Evolutionary conservation across 2,113 vertebrate species (phyloP).

Genomic region (Tenebrosternarchus preto): DNA sequence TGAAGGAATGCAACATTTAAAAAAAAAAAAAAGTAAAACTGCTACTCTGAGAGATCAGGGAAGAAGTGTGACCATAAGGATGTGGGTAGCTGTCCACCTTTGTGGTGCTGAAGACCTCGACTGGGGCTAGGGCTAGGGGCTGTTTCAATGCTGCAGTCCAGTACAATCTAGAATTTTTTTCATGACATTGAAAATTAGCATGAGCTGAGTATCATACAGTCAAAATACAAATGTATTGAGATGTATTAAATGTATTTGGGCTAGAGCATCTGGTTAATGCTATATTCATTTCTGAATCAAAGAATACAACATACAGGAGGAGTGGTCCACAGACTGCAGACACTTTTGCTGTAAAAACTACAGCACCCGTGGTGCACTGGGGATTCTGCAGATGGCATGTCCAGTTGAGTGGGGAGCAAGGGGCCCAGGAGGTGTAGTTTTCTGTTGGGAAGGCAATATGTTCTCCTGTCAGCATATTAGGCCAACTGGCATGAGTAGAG

Average conservation of each 20-base stretch:
- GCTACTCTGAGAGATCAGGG: slow-evolving; percentile 3
- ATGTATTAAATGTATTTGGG: not conserved
- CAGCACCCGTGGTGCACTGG: slow-evolving; percentile 35
- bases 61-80: slow-evolving; percentile 7
- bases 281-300: not conserved
- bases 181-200: too few relatives aligned
- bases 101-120: slow-evolving; percentile 42
- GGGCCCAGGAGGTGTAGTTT: slow-evolving; percentile 42
- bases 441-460: slow-evolving; percentile 52
- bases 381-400: slow-evolving; percentile 45
- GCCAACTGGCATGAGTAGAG: slow-evolving; percentile 39
- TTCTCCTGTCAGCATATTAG: slow-evolving; percentile 46
- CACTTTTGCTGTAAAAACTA: slow-evolving; percentile 28
- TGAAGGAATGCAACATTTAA: not conserved
- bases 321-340: slow-evolving; percentile 13
- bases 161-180: too few relatives aligned
- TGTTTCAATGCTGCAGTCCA: too few relatives aligned
- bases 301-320: not conserved
- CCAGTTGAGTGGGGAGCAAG: slow-evolving; percentile 30
- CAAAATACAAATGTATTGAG: not conserved
- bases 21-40: slow-evolving; percentile 9
- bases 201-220: not conserved
- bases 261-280: not conserved
- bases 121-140: too few relatives aligned
- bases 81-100: slow-evolving; percentile 37